Evolutionary conservation across 2,888 invertebrate species (phyloP), one percentile per base, ranked within the genome.

Genomic region (Agriopis marginaria): DNA sequence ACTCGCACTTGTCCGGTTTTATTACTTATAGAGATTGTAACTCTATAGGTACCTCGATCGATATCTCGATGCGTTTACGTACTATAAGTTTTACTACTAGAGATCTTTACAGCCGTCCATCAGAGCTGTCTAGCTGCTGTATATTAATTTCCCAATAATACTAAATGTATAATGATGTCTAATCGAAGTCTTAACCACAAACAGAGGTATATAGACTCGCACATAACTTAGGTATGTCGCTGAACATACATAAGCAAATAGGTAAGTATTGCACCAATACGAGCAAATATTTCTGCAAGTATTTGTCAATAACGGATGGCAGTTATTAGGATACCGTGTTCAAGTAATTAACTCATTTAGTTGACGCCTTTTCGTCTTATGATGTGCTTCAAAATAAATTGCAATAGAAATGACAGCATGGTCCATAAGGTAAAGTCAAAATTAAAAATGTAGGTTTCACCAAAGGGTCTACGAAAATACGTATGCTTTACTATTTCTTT

Each of bases 281-380:
- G 32, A 32, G 32, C 32, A 49, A 49, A 40, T 49, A 40, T 60
- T 60, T 60, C 39, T 40, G 32, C 32, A 9, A 59, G 23, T 40
- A 14, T 39, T 39, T 49, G 49, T 40, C 14, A 11, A 60, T 60
- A 50, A 60, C 17, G 44, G 56, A 56, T 40, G 10, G 14, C 40
- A 40, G 11, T 39, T 60, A 47, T 40, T 49, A 45, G n/a, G 14
- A 40, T 56, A 40, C 11, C 12, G 9, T 45, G 58, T 58, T 32
- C 17, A 12, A 45, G 45, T 3, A 45, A 58, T 45, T 78, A 80
- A 77, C 74, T 69, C 72, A 45, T 70, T 66, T 72, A 76, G 76
- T 72, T 1, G 79, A n/a, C 54, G 23, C 14, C 54, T 40, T 42
- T 42, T 56, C 7, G 40, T 8, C 39, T 39, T 39, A 54, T 2